phyloP scores from a whole-genome alignment of 2,113 vertebrate genomes.

The Cephalopholis sonnerati region DNA sequence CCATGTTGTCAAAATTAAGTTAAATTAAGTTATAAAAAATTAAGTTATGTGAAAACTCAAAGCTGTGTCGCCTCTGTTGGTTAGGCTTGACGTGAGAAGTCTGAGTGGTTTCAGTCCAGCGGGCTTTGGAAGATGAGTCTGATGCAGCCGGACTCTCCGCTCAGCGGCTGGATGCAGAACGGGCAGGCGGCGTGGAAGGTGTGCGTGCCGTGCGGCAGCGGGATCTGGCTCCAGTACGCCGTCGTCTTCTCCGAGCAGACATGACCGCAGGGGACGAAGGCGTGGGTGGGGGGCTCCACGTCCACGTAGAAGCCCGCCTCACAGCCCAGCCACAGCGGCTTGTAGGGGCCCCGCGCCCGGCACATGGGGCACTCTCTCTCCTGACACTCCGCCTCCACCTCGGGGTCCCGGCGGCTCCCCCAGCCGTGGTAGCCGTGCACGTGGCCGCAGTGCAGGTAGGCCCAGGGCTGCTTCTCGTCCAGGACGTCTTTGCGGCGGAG shows the following conservation, averaged over 20 bases:
- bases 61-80: background rate
- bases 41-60: background rate
- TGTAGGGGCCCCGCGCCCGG: constrained; percentile 91
- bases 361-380: constrained; percentile 97
- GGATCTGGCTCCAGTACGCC: constrained; percentile 93
- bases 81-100: constrained; percentile 1
- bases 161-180: constrained; percentile 93
- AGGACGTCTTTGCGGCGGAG: constrained; percentile 91
- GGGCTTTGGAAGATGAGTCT: constrained; percentile 97
- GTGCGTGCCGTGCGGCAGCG: constrained; percentile 92
- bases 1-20: constrained; percentile 12
- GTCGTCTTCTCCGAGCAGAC: constrained; percentile 96
- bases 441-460: constrained; percentile 94
- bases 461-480: constrained; percentile 95
- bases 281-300: constrained; percentile 92
- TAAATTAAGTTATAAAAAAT: constrained; percentile 42
- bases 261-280: constrained; percentile 93
- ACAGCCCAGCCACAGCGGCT: constrained; percentile 94
- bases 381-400: constrained; percentile 81
- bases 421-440: constrained; percentile 95
- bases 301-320: constrained; percentile 95
- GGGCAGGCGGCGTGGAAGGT: constrained; percentile 94
- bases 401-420: constrained; percentile 81
- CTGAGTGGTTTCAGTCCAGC: constrained; percentile 75
- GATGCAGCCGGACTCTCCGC: constrained; percentile 88